Evolutionary conservation across 2,113 vertebrate genomes (phyloP), one percentile per base, ranked within the genome.

Genomic region (Loxodonta africana): DNA sequence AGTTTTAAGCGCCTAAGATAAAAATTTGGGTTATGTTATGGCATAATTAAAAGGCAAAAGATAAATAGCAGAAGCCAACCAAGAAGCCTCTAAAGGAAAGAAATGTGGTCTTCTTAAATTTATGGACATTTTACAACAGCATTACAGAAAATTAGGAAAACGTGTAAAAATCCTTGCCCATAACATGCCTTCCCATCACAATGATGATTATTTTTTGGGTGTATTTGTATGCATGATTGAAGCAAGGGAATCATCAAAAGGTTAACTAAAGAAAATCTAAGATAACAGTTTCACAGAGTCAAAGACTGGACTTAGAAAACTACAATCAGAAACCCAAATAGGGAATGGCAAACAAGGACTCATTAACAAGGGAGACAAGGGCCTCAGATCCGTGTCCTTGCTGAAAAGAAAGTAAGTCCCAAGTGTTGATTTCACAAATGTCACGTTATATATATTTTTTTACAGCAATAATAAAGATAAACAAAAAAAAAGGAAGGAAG

Each of bases 241-340:
- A 83, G 48, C 20, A n/a, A 88, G 41, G 62, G 69, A 7, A 5
- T 78, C 78, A 80, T 63, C 65, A 77, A 20, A 80, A 73, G 74
- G 78, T 62, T 93, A 89, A 65, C 48, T 73, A 30, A 71, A 86
- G 65, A 83, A 48, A 65, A 86, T 80, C n/a, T 82, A 77, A 60
- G 6, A 28, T 71, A 89, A 95, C 73, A 63, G 57, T 88, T 96
- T 85, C 78, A 94, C 74, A 77, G 46, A 28, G 77, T 97, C 83
- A 77, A 91, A 73, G 84, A 78, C 74, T 57, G 76, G 71, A 76
- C 67, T 91, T 80, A 44, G 37, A 88, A 91, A 73, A 73, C 46
- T 46, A 48, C 48, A 48, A 7, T 48, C 48, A 48, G 48, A 48
- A 48, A 48, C 48, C 10, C 10, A 10, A 48, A 48, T 48, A 48